A percentile compares a stretch with the other conserved stretches of the same genome.
These are phyloP conservation scores for Drosophila tropicalis DNA, from an alignment of 1,140 invertebrate species.

Conservation along the genomic window DNA sequence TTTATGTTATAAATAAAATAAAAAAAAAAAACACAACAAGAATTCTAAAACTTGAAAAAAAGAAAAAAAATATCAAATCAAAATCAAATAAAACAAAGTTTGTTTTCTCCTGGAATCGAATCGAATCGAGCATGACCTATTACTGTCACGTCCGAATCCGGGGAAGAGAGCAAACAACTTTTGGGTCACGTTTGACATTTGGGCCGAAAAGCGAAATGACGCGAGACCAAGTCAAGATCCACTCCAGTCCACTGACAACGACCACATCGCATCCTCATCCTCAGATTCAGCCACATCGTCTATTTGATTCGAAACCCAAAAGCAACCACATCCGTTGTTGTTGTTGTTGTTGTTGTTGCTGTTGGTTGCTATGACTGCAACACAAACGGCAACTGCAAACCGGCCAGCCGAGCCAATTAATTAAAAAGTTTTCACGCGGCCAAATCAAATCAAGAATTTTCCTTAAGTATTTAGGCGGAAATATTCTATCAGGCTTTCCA, in stretches of 20 bases:
- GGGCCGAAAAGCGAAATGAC: conserved; percentile 41
- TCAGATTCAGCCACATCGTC: not conserved
- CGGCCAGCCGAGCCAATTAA: conserved; percentile 54
- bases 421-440: conserved; percentile 73
- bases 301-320: not conserved
- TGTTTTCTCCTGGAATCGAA: conserved; percentile 46
- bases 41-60: conserved; percentile 29
- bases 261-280: not conserved
- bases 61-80: conserved; percentile 64
- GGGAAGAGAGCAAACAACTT: conserved; percentile 58
- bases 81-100: conserved; percentile 70
- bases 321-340: conserved; percentile 15
- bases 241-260: not conserved
- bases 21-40: conserved; percentile 28
- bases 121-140: conserved; percentile 63
- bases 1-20: conserved; percentile 53
- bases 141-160: conserved; percentile 69
- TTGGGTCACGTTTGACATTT: conserved; percentile 72
- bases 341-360: too few relatives aligned
- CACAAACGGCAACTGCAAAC: conserved; percentile 28
- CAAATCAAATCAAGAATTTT: conserved; percentile 71
- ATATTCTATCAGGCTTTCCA: conserved; percentile 30
- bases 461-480: conserved; percentile 67
- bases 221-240: conserved; percentile 30
- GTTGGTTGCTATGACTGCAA: conserved; percentile 20